A percentile compares a stretch with the other conserved stretches of the same genome.
These are phyloP conservation scores for Tetraodon nigroviridis DNA, from an alignment of 2,113 vertebrate species.

Conservation along the genomic window DNA sequence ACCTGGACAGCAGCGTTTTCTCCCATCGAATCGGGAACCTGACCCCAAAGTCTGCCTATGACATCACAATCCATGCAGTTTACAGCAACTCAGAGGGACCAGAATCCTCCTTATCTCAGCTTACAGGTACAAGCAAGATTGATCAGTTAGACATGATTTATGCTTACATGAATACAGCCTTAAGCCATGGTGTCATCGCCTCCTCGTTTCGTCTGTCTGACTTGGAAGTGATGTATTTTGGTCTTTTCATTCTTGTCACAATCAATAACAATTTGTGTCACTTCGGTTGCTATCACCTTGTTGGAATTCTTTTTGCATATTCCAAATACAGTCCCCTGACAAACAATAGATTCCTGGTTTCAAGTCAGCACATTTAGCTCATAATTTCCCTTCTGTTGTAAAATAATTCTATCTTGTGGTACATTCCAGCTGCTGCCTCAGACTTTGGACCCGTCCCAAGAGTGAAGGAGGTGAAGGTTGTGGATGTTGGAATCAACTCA, in stretches of 20 bases:
- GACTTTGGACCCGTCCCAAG: slow-evolving; percentile 66
- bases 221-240: slow-evolving; percentile 59
- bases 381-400: not conserved
- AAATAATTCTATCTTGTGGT: slow-evolving; percentile 2
- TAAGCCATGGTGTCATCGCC: slow-evolving; percentile 20
- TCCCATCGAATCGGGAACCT: slow-evolving; percentile 68
- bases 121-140: slow-evolving; percentile 71
- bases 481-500: slow-evolving; percentile 67
- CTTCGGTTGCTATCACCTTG: slow-evolving; percentile 43
- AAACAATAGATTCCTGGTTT: slow-evolving; percentile 17
- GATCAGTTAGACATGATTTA: slow-evolving; percentile 10
- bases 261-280: slow-evolving; percentile 28
- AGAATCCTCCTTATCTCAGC: slow-evolving; percentile 77
- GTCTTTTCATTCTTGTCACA: slow-evolving; percentile 54
- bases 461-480: slow-evolving; percentile 75
- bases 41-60: slow-evolving; percentile 73
- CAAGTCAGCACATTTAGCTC: not conserved
- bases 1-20: slow-evolving; percentile 71
- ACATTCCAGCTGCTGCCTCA: slow-evolving; percentile 51
- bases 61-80: slow-evolving; percentile 72
- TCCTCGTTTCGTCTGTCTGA: slow-evolving; percentile 50
- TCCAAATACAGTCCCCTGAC: slow-evolving; percentile 13
- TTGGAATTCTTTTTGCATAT: slow-evolving; percentile 24
- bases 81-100: slow-evolving; percentile 80
- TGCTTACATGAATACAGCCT: slow-evolving; percentile 26